phyloP scores from a whole-genome alignment of 2,888 invertebrate genomes.

The Seira sanloemensis region DNA sequence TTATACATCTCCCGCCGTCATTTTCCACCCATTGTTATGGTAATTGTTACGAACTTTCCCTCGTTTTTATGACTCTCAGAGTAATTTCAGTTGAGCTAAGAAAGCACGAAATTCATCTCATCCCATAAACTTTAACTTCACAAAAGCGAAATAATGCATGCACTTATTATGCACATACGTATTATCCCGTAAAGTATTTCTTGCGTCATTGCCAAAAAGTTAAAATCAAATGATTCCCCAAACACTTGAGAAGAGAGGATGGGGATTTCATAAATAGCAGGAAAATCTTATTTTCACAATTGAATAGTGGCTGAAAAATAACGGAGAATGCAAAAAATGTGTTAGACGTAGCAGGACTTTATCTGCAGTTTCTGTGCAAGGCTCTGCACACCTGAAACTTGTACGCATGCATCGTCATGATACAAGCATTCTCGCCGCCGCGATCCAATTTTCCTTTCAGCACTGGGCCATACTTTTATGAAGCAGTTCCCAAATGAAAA shows the following conservation, averaged over 20 bases:
- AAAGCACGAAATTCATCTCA: neutral
- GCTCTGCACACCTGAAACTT: no score
- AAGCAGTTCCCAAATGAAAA: neutral
- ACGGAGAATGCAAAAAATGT: no score
- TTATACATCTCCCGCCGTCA: neutral
- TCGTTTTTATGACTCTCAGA: neutral
- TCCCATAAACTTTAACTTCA: neutral
- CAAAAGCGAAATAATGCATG: no score
- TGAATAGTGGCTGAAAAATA: no score
- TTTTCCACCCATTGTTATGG: neutral
- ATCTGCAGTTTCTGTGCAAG: no score
- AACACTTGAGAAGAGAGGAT: neutral
- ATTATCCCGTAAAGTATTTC: no score
- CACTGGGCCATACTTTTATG: neutral
- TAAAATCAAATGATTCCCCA: neutral
- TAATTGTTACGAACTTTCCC: conserved; percentile 3
- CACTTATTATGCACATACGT: no score
- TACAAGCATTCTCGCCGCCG: no score
- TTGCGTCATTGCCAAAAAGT: neutral
- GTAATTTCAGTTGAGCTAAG: neutral
- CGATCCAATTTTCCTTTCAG: no score
- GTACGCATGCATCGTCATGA: no score
- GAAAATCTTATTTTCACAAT: neutral
- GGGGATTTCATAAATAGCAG: neutral
- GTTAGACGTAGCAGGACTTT: no score